Conservation (phyloP, 2,797 vertebrate genomes). For the Heliangelus exortis region DNA sequence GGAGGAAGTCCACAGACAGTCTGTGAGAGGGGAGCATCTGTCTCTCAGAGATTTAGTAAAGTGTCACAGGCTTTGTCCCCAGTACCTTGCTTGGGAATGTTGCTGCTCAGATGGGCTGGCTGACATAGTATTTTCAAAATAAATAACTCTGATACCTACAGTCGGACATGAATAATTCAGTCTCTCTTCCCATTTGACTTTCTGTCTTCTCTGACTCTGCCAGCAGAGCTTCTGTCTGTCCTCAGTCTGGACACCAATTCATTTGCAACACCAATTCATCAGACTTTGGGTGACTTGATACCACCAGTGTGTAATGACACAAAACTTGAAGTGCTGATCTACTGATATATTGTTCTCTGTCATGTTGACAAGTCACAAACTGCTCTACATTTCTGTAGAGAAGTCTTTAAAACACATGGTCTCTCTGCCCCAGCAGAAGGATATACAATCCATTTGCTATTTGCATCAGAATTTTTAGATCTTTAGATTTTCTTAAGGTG, state of each 20-base stretch:
- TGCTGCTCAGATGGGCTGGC: neutral
- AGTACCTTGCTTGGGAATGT: neutral
- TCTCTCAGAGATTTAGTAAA: neutral
- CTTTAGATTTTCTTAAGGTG: neutral
- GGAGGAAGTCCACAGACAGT: neutral
- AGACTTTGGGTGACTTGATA: neutral
- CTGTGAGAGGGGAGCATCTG: neutral
- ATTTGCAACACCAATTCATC: neutral
- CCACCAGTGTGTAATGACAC: neutral
- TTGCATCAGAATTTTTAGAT: neutral
- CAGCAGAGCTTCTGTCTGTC: neutral
- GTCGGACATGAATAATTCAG: neutral
- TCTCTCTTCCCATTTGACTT: neutral
- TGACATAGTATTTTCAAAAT: neutral
- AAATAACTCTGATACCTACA: neutral
- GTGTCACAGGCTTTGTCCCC: neutral
- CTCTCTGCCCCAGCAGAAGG: neutral
- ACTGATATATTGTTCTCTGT: neutral
- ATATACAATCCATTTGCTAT: neutral
- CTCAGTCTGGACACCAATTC: neutral
- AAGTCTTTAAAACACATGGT: neutral
- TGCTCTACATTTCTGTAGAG: neutral
- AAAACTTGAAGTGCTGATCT: neutral
- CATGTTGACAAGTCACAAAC: neutral
- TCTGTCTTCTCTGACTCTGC: neutral